Base-by-base conservation (phyloP, 2,797 vertebrate genomes). In the Syngnathus rostellatus region DNA sequence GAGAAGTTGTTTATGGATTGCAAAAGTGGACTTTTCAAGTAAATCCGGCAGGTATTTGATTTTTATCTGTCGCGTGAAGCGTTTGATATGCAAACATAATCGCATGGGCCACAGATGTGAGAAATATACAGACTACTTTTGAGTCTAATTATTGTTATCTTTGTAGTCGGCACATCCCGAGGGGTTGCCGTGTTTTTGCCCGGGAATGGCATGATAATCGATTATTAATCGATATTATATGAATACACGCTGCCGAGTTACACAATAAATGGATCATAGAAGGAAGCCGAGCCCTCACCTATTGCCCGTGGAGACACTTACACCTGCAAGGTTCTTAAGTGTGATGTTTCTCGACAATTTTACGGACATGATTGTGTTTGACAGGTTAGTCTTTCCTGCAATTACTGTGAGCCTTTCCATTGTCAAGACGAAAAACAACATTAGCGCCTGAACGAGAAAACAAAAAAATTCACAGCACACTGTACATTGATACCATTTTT, bases 341-440 rank as follows among this genome's bases (percentile, higher is more conserved):
- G 46, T 12, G 23, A 2, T 0, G 0, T 54, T 48, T 61, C 58
- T 6, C 5, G 66, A 59, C 8, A 38, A 40, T 72, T 71, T 69
- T 50, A 31, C 62, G 9, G 62, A 72, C 39, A 8, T 19, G 14
- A 63, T 54, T 70, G 59, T 17, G 37, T 71, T 46, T 72, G 50
- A 63, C 51, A 62, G 40, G 38, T 41, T 62, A 17, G 19, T 17
- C 57, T 39, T 59, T 59, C 19, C 64, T 59, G 55, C 68, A 57
- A 62, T 21, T 48, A 58, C 16, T 19, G 19, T 5, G 39, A 58
- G n/a, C 37, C 38, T 41, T 43, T 72, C 17, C 43, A 46, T 37
- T 65, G 57, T 41, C 62, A 41, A 71, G 45, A 50, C 51, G 48
- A 8, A 48, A 19, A 11, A 60, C 17, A 41, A 23, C 37, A 39